phyloP scores from a whole-genome alignment of 2,888 invertebrate species.

The Acrobasis suavella region DNA sequence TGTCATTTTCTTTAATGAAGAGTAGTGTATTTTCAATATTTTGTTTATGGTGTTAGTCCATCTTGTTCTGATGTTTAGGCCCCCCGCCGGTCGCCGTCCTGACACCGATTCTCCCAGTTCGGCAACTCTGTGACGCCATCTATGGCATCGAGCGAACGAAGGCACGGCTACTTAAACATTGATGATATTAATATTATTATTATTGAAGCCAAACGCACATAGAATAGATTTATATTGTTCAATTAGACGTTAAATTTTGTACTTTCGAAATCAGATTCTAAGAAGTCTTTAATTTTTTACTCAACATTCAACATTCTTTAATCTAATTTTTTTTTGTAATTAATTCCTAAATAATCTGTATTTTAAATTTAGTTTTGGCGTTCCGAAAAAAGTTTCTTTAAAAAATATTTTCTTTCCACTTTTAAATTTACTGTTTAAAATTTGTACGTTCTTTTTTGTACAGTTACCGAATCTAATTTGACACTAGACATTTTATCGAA shows the following conservation, averaged over 20 bases:
- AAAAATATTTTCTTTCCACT: constrained; percentile 78
- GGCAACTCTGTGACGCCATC: constrained; percentile 37
- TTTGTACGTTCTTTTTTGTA: constrained; percentile 81
- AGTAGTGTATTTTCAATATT: neutral
- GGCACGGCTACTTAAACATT: constrained; percentile 79
- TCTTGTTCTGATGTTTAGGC: neutral
- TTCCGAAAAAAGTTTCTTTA: constrained; percentile 81
- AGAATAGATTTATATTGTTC: constrained; percentile 71
- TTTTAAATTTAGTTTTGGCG: constrained; percentile 79
- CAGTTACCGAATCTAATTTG: constrained; percentile 82
- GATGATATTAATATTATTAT: constrained; percentile 57
- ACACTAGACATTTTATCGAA: constrained; percentile 79
- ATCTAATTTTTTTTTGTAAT: constrained; percentile 63
- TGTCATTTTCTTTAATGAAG: neutral
- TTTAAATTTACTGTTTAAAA: constrained; percentile 79
- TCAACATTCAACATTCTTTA: constrained; percentile 73
- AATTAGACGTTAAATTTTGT: constrained; percentile 77
- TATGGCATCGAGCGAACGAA: constrained; percentile 75
- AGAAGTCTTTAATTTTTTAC: constrained; percentile 77
- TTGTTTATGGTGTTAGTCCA: neutral
- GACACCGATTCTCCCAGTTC: constrained; percentile 36
- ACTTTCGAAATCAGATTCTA: constrained; percentile 82
- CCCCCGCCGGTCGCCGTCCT: constrained; percentile 28
- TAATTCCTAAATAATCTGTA: constrained; percentile 79
- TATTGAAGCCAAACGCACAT: constrained; percentile 78